phyloP scores from a whole-genome alignment of 2,113 vertebrate species.

The Ochotona curzoniae region DNA sequence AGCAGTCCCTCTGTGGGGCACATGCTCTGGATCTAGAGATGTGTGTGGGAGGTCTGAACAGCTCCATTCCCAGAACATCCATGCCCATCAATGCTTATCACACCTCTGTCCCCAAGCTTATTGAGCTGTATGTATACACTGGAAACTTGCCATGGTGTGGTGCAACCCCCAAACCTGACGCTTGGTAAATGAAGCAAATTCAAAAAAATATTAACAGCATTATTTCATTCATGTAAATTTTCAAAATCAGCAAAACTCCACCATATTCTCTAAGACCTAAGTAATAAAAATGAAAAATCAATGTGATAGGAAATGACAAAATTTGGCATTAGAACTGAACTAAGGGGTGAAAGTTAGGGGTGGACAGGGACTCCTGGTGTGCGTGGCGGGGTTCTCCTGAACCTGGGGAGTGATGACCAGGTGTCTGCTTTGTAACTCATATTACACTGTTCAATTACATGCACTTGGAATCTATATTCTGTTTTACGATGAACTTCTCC shows the following conservation, averaged over 20 bases:
- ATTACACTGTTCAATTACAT: not conserved
- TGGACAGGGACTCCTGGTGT: not conserved
- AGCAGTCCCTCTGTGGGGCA: too few species aligned
- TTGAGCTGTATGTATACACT: not conserved
- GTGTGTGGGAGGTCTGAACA: too few species aligned
- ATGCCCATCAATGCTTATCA: not conserved
- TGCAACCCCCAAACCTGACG: not conserved
- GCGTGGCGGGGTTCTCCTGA: not conserved
- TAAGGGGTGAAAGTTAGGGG: not conserved
- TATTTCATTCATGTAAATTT: not conserved
- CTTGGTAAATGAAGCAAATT: not conserved
- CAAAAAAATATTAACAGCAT: not conserved
- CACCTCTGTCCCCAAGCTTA: not conserved
- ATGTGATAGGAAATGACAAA: not conserved
- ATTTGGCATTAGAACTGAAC: not conserved
- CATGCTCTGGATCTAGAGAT: not conserved
- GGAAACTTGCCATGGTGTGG: not conserved
- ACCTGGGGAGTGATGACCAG: not conserved
- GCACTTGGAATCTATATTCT: not conserved
- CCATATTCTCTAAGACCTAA: not conserved
- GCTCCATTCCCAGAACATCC: not conserved
- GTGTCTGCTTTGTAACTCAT: not conserved
- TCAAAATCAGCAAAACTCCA: not conserved
- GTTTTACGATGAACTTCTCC: slow-evolving; percentile 31
- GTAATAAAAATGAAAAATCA: not conserved